Evolutionary conservation across 1,140 invertebrate species (phyloP).

Genomic region (Drosophila lacteicornis): DNA sequence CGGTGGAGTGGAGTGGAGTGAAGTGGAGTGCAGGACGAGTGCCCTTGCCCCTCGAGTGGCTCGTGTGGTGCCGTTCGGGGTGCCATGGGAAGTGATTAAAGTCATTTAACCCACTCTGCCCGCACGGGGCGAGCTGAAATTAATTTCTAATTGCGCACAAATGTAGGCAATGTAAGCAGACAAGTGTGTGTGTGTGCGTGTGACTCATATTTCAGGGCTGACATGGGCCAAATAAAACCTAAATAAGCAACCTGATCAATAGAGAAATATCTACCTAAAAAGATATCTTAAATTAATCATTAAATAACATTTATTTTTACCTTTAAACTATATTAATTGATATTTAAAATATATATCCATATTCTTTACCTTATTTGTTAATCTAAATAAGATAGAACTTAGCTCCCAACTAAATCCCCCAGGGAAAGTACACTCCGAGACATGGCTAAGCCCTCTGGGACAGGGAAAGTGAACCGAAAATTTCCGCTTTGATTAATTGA

Average conservation of each 20-base stretch:
- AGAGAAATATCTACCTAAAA: not conserved
- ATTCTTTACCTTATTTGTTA: too few relatives aligned
- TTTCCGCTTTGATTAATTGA: constrained; percentile 65
- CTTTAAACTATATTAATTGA: too few relatives aligned
- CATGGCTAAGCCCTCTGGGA: not conserved
- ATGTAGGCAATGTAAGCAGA: constrained; percentile 62
- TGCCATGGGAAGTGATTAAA: constrained; percentile 81
- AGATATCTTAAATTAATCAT: not conserved
- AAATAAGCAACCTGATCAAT: not conserved
- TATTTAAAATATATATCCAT: too few relatives aligned
- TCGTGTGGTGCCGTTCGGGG: constrained; percentile 28
- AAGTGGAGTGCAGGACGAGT: constrained; percentile 2
- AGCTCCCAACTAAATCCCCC: not conserved
- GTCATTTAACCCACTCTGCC: constrained; percentile 79
- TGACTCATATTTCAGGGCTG: constrained; percentile 3
- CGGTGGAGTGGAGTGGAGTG: constrained; percentile 10
- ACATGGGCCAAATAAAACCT: not conserved
- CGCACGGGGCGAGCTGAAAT: constrained; percentile 61
- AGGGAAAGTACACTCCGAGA: not conserved
- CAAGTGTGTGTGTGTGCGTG: constrained; percentile 2
- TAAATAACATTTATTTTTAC: too few relatives aligned
- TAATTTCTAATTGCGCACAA: constrained; percentile 82
- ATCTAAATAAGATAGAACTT: not conserved
- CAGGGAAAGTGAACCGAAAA: constrained; percentile 4
- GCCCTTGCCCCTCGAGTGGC: constrained; percentile 21